Conservation (phyloP, 2,797 vertebrate genomes). For the Danio tinwini region DNA sequence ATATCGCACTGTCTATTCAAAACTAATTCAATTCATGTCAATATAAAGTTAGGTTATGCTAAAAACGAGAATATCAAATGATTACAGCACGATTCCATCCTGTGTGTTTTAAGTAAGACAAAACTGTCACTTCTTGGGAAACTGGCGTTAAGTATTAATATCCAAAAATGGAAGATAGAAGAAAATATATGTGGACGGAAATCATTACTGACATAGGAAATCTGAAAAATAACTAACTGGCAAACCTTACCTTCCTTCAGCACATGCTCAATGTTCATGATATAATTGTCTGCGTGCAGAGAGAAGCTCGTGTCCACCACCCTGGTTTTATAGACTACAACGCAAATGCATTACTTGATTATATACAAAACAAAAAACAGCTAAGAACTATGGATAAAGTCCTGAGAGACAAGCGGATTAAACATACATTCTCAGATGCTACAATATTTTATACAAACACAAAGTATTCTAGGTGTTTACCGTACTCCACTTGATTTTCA, state of each 20-base stretch:
- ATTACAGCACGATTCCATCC: no score
- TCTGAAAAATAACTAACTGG: slow-evolving; percentile 28
- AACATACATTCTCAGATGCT: not conserved
- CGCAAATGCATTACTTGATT: not conserved
- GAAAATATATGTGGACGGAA: no score
- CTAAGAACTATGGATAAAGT: not conserved
- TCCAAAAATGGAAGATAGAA: no score
- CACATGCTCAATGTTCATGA: slow-evolving; percentile 41
- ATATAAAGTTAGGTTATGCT: no score
- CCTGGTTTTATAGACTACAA: slow-evolving; percentile 53
- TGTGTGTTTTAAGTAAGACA: no score
- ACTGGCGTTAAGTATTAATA: no score
- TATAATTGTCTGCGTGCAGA: slow-evolving; percentile 31
- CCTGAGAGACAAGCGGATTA: not conserved
- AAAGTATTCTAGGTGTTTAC: slow-evolving; percentile 27
- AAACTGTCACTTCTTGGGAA: no score
- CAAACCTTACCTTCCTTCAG: slow-evolving; percentile 51
- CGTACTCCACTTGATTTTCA: slow-evolving; percentile 52
- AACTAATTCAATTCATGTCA: no score
- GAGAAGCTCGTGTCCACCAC: not conserved
- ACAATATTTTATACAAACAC: not conserved
- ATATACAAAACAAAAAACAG: not conserved
- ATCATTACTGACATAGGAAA: no score
- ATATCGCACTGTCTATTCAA: no score
- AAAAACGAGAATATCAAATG: no score